Evolutionary conservation across 2,888 invertebrate species (phyloP), one percentile per base, ranked within the genome.

Genomic region (Theodoxus fluviatilis): DNA sequence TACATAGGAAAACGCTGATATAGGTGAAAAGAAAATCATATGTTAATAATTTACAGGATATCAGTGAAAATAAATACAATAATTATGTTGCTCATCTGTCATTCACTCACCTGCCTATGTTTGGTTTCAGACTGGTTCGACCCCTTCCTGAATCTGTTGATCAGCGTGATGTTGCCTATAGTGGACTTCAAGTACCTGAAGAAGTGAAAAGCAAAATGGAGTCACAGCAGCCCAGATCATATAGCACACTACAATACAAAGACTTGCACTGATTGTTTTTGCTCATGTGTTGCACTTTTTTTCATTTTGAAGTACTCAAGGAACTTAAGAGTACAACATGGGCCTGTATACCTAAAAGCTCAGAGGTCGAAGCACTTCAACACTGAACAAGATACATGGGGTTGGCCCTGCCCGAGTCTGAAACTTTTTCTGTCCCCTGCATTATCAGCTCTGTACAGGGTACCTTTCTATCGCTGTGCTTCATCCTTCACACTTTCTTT

Each of bases 131-230:
- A 64, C 57, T 74, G 71, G 31, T 74, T 69, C 49, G 75, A 73
- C 67, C 73, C 79, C 22, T 74, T 74, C 68, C 95, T 91, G 88
- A 96, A 97, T 76, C 94, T 91, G 74, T 86, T 94, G 83, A 98
- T 98, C 72, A 99, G 89, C 78, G 94, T 92, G 79, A 98, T 97
- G 88, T 98, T 98, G 28, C 83, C 84, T 28, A 86, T 79, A 9
- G 87, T 87, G 4, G 86, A 86, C 86, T 98, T 98, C 73, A 99
- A 90, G 87, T 97, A 97, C 91, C 91, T 91, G 77, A 49, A 78
- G n/a, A n/a, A n/a, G n/a, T n/a, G n/a, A n/a, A n/a, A n/a, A n/a
- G n/a, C n/a, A n/a, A n/a, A n/a, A n/a, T n/a, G n/a, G n/a, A n/a
- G n/a, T n/a, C n/a, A n/a, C n/a, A n/a, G n/a, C n/a, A n/a, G n/a